phyloP scores from a whole-genome alignment of 2,797 vertebrate species.

The Gymnopithys bicolor region DNA sequence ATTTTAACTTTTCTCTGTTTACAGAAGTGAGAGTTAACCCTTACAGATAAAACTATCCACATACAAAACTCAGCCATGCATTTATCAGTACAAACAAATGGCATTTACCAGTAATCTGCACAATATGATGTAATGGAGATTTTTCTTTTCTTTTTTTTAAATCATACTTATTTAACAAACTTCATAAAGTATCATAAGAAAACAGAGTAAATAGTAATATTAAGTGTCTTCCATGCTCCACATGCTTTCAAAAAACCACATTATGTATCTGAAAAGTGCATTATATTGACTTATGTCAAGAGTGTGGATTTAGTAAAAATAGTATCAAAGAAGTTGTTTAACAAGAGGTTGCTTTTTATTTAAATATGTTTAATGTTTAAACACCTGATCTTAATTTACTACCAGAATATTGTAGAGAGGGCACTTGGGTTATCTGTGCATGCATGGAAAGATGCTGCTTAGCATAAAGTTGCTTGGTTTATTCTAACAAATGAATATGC shows the following conservation, averaged over 20 bases:
- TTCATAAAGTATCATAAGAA: not conserved
- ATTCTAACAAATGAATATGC: constrained; percentile 29
- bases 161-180: not conserved
- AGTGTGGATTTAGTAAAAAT: not conserved
- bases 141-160: not conserved
- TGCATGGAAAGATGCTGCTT: constrained; percentile 6
- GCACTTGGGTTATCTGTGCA: not conserved
- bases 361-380: constrained; percentile 4
- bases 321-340: not conserved
- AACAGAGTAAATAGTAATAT: not conserved
- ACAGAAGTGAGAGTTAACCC: not conserved
- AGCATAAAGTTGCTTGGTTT: constrained; percentile 5
- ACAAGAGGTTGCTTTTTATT: not conserved
- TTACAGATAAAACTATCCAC: not conserved
- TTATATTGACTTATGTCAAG: not conserved
- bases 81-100: not conserved
- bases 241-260: not conserved
- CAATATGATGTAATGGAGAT: not conserved
- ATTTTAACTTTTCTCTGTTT: not conserved
- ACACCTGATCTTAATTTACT: not conserved
- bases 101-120: not conserved
- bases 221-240: not conserved
- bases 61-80: not conserved
- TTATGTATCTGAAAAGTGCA: not conserved
- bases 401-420: not conserved